Percentiles rank a stretch among this genome's conserved stretches.
Evolutionary conservation across 2,888 invertebrate genomes (phyloP).

Genomic region (Apamea crenata): DNA sequence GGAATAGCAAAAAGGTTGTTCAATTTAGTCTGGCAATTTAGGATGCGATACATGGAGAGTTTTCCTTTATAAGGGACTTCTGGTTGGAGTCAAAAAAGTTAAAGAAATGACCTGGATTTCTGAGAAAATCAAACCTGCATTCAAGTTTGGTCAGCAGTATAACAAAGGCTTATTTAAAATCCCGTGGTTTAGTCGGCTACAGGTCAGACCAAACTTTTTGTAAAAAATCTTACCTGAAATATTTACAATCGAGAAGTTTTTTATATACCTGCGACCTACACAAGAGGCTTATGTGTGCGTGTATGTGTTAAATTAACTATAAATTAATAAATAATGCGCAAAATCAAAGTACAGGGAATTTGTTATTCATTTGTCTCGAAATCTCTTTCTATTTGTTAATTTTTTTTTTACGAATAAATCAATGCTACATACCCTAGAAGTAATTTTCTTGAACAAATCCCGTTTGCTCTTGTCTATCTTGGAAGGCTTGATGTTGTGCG

Average conservation of each 20-base stretch:
- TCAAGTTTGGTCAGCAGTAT: neutral
- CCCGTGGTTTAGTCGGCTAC: neutral
- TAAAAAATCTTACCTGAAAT: neutral
- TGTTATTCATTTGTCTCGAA: neutral
- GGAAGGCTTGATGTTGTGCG: conserved; percentile 92
- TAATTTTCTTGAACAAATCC: conserved; percentile 97
- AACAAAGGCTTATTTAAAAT: neutral
- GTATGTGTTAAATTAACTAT: neutral
- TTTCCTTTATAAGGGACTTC: neutral
- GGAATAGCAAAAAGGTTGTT: conserved; percentile 62
- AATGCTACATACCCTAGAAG: conserved; percentile 91
- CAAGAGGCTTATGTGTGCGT: neutral
- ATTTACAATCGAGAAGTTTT: neutral
- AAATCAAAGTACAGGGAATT: neutral
- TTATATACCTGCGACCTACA: neutral
- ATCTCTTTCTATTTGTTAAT: neutral
- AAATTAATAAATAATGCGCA: neutral
- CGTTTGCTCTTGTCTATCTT: conserved; percentile 97
- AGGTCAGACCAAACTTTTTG: neutral
- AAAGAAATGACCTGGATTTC: neutral
- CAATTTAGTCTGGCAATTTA: neutral
- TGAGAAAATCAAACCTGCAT: neutral
- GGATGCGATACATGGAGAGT: neutral
- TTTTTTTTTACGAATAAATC: neutral
- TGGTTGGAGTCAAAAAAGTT: neutral